A percentile compares a stretch with the other conserved stretches of the same genome.
Evolutionary conservation across 2,888 invertebrate species (phyloP).

Genomic region (Priocnemis perturbator): DNA sequence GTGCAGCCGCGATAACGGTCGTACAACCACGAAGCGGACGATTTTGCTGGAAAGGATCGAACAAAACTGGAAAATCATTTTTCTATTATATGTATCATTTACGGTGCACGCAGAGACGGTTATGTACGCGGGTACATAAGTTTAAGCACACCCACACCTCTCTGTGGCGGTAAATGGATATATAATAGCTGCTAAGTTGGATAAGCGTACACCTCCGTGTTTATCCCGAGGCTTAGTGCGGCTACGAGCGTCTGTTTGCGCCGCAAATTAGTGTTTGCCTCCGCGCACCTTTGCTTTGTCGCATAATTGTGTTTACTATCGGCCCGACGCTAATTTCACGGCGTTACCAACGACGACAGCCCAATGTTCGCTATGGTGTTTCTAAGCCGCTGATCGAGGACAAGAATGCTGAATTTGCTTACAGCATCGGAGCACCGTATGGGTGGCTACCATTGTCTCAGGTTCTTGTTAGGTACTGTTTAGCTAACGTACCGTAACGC

Average conservation of each 20-base stretch:
- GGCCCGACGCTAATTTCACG: conserved; percentile 55
- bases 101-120: no score
- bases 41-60: no score
- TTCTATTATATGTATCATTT: no score
- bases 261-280: conserved; percentile 59
- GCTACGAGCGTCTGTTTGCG: conserved; percentile 47
- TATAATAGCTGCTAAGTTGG: conserved; percentile 54
- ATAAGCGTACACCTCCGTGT: conserved; percentile 46
- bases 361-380: conserved; percentile 44
- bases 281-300: conserved; percentile 58
- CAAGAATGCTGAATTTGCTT: conserved; percentile 37
- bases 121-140: no score
- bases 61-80: no score
- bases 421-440: no score
- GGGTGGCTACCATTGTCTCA: no score
- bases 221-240: conserved; percentile 52
- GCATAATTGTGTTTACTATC: conserved; percentile 61
- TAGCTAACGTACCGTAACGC: no score
- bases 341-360: conserved; percentile 46
- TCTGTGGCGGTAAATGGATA: conserved; percentile 34
- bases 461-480: no score
- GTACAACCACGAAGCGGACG: no score
- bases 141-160: neutral
- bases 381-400: conserved; percentile 54
- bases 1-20: no score